Conservation (phyloP, 2,797 vertebrate species). For the Natrix natrix region DNA sequence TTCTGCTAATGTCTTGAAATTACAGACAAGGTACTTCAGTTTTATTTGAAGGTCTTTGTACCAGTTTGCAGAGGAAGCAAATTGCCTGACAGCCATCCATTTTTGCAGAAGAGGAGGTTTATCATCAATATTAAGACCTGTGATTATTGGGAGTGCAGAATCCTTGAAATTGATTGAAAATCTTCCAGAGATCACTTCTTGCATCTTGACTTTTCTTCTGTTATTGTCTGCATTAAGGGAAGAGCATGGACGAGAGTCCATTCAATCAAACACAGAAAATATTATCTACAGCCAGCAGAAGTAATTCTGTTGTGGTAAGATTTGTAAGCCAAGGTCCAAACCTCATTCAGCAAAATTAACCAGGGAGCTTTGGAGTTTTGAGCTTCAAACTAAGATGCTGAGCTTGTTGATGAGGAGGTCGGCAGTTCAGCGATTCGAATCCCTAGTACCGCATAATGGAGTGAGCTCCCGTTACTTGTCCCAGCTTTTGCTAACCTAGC, state of each 20-base stretch:
- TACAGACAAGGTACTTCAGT: not conserved
- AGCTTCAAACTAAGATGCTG: not conserved
- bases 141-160: not conserved
- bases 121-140: not conserved
- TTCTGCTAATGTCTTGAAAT: not conserved
- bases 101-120: not conserved
- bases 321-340: not conserved
- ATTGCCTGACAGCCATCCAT: not conserved
- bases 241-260: not conserved
- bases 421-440: no score
- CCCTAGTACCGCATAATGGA: no score
- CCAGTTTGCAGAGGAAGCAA: not conserved
- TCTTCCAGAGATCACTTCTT: not conserved
- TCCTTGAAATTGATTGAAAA: not conserved
- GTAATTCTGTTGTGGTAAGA: not conserved
- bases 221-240: not conserved
- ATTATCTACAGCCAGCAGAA: not conserved
- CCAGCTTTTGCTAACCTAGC: no score
- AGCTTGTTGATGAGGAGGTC: no score
- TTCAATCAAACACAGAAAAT: not conserved
- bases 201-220: not conserved
- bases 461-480: no score
- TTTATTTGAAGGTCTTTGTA: not conserved
- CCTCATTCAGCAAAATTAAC: not conserved
- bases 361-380: not conserved